Conservation (phyloP, 2,797 vertebrate genomes). For the Sphaeramia orbicularis region DNA sequence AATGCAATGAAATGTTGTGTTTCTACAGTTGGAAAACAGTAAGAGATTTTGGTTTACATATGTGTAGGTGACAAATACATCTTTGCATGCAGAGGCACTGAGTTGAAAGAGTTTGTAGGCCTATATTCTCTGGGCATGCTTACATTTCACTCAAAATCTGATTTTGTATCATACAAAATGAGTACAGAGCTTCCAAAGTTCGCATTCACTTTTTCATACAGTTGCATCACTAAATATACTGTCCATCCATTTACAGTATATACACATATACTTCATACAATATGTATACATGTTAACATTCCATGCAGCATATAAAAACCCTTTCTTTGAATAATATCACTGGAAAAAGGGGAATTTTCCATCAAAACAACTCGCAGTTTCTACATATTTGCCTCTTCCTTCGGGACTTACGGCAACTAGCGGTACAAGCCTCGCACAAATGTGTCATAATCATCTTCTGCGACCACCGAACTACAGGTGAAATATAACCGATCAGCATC, state of each 20-base stretch:
- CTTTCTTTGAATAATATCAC: slow-evolving; percentile 40
- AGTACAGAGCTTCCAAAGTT: slow-evolving; percentile 64
- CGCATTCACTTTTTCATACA: slow-evolving; percentile 68
- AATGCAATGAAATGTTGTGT: slow-evolving; percentile 22
- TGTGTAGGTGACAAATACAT: slow-evolving; percentile 62
- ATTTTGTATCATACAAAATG: slow-evolving; percentile 64
- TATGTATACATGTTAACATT: slow-evolving; percentile 71
- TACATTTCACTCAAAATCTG: slow-evolving; percentile 64
- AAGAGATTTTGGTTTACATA: slow-evolving; percentile 76
- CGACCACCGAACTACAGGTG: slow-evolving; percentile 21
- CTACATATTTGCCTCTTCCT: slow-evolving; percentile 9
- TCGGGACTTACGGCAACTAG: slow-evolving; percentile 26
- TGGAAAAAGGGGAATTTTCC: slow-evolving; percentile 27
- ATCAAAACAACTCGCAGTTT: slow-evolving; percentile 24
- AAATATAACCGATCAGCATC: slow-evolving; percentile 18
- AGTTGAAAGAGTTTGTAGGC: slow-evolving; percentile 75
- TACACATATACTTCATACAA: slow-evolving; percentile 66
- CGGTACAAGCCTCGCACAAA: slow-evolving; percentile 23
- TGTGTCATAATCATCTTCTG: slow-evolving; percentile 5
- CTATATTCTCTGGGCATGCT: slow-evolving; percentile 76
- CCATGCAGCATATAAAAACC: slow-evolving; percentile 80
- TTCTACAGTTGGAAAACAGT: slow-evolving; percentile 50
- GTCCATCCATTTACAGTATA: slow-evolving; percentile 67
- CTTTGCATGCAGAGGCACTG: slow-evolving; percentile 86
- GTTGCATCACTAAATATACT: slow-evolving; percentile 67